Evolutionary conservation across 2,113 vertebrate genomes (phyloP), one percentile per base, ranked within the genome.

Genomic region (Hippocampus zosterae): DNA sequence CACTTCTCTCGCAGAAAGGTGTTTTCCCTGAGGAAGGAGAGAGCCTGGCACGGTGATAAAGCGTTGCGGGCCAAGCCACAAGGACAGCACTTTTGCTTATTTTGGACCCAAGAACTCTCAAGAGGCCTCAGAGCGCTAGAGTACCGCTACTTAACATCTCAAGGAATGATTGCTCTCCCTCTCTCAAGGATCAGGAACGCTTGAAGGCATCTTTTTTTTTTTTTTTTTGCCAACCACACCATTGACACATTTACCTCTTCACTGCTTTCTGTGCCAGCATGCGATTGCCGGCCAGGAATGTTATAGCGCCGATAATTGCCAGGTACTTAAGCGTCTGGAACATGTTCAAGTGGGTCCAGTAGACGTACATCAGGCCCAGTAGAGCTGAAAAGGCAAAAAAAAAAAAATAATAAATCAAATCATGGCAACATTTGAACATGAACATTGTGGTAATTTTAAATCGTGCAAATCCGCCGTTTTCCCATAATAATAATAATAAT

Each of bases 261-360:
- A 98, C 92, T 79, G 97, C 97, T 87, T 98, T 98, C 77, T 98
- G 96, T 78, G 97, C 97, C 86, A 99, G 91, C 97, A 99, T 98
- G 77, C 96, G 95, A 87, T 99, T 99, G 71, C 97, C 97, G 57
- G 96, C 96, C 52, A 99, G 93, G 93, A 99, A 99, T 0, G 97
- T 99, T 73, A 99, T 71, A 2, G 92, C 93, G 41, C 97, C 96
- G 46, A 98, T 88, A 84, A 98, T 92, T 65, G 97, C 95, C 90
- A 99, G 91, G 88, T 99, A 99, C 89, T 99, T 97, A 77, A 99
- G 90, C 13, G 97, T 99, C 91, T 99, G 97, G 92, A 99, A 99
- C 97, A 99, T 99, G 92, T 99, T 93, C 74, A 99, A 94, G 59
- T 98, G 96, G 81, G 96, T 99, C 97, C 97, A 99, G 89, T 98